Percentiles rank a stretch among this genome's conserved stretches.
Evolutionary conservation across 2,113 vertebrate species (phyloP).

Genomic region (Gambusia holbrooki): DNA sequence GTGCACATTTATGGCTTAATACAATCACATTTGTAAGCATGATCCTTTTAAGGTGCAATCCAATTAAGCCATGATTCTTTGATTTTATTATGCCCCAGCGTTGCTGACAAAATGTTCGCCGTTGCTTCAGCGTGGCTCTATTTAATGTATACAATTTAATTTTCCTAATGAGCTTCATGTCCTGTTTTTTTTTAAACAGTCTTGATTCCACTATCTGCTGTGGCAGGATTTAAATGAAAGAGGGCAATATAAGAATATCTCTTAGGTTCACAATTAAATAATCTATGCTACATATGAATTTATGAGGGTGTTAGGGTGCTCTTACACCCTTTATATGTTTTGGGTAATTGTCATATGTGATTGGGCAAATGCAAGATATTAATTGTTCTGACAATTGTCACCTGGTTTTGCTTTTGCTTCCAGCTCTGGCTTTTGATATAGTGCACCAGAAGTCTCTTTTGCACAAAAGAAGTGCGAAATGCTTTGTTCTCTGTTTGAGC

Average conservation of each 20-base stretch:
- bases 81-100: conserved; percentile 92
- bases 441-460: conserved; percentile 46
- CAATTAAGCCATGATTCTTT: conserved; percentile 96
- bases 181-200: conserved; percentile 92
- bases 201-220: conserved; percentile 86
- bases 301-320: conserved; percentile 81
- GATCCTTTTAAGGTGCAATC: conserved; percentile 99
- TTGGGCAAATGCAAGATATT: conserved; percentile 66
- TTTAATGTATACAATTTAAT: conserved; percentile 97
- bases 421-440: conserved; percentile 54
- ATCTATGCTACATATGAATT: conserved; percentile 86
- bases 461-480: conserved; percentile 52
- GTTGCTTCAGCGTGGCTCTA: conserved; percentile 85
- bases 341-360: conserved; percentile 72
- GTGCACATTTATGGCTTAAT: conserved; percentile 88
- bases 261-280: conserved; percentile 84
- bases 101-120: conserved; percentile 84
- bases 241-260: conserved; percentile 84
- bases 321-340: conserved; percentile 73
- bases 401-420: conserved; percentile 57
- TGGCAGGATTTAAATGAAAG: conserved; percentile 90
- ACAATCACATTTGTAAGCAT: conserved; percentile 96
- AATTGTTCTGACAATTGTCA: conserved; percentile 55
- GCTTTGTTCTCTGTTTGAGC: conserved; percentile 55
- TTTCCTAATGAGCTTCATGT: conserved; percentile 98